phyloP scores from a whole-genome alignment of 2,113 vertebrate genomes.

The Scopus umbretta region DNA sequence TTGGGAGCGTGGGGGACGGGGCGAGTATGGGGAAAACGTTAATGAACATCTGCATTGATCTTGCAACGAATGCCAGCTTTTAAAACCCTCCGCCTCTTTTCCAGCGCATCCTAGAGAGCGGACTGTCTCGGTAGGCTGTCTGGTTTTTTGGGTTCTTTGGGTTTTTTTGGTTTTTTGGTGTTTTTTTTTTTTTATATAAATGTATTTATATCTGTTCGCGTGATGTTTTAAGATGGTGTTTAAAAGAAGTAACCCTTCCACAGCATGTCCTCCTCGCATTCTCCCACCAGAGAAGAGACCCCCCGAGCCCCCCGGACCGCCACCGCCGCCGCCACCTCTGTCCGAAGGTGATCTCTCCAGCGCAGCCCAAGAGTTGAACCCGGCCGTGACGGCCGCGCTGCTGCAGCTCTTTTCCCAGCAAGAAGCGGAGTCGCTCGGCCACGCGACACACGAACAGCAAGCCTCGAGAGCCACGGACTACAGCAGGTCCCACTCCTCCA shows the following conservation, averaged over 20 bases:
- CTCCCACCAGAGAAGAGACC: constrained; percentile 86
- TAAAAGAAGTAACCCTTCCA: constrained; percentile 82
- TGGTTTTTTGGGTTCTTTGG: background rate
- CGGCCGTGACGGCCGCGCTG: constrained; percentile 87
- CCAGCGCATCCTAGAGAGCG: background rate
- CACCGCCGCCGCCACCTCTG: constrained; percentile 69
- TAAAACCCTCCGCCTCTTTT: background rate
- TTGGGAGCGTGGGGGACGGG: background rate
- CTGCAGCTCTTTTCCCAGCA: constrained; percentile 93
- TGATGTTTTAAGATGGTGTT: constrained; percentile 72
- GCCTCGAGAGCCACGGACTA: constrained; percentile 60
- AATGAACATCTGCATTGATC: background rate
- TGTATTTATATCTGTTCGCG: constrained; percentile 50
- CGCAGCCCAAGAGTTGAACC: constrained; percentile 79
- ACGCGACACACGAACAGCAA: constrained; percentile 62
- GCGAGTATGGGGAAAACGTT: background rate
- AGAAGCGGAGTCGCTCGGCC: constrained; percentile 75
- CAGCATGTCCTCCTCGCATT: constrained; percentile 79
- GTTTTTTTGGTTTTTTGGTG: background rate
- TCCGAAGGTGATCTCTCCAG: constrained; percentile 65
- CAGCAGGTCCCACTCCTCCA: constrained; percentile 62
- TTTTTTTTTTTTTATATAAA: background rate
- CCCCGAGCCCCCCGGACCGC: constrained; percentile 80
- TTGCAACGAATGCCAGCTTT: background rate
- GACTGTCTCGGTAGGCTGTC: background rate